Evolutionary conservation across 2,113 vertebrate genomes (phyloP), one percentile per base, ranked within the genome.

Genomic region (Centropristis striata): DNA sequence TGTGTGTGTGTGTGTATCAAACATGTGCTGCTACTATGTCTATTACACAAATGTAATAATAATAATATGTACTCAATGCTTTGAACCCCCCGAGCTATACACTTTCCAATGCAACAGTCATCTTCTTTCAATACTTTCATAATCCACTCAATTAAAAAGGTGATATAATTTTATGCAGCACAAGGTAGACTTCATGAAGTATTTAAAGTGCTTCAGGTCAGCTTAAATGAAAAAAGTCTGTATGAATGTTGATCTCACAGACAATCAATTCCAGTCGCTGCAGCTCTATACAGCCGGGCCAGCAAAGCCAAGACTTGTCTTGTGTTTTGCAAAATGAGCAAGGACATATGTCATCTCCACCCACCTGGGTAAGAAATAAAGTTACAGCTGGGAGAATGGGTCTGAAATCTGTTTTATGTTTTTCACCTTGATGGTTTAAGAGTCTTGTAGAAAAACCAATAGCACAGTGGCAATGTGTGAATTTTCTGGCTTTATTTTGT

Each of bases 81-180:
- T 14, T 76, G 61, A 68, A 6, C 32, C 32, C 59, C 28, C 10
- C 32, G 42, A 55, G 28, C 54, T 70, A 37, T 6, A 25, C 70
- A 51, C 21, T 42, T 74, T 66, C 53, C 8, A 7, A 51, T 42
- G 44, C 44, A 49, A 2, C 47, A 68, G 23, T 21, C 44, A 27
- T 42, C 25, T 47, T 75, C 9, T 21, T 70, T 42, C 7, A 41
- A 13, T 36, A 37, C 36, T 50, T 55, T 54, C 37, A 53, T 15
- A 2, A 65, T 47, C 10, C 59, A 50, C 27, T 69, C 20, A 59
- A n/a, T 54, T 23, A 44, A 58, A 71, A 41, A 72, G 18, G 16
- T 18, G 20, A 71, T 53, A 12, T 55, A 12, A 4, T 63, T 60
- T 71, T 27, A 37, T 54, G 46, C 46, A 32, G 32, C 16, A 27